Evolutionary conservation across 2,113 vertebrate genomes (phyloP).

Genomic region (Serranochromis macrocephalus): DNA sequence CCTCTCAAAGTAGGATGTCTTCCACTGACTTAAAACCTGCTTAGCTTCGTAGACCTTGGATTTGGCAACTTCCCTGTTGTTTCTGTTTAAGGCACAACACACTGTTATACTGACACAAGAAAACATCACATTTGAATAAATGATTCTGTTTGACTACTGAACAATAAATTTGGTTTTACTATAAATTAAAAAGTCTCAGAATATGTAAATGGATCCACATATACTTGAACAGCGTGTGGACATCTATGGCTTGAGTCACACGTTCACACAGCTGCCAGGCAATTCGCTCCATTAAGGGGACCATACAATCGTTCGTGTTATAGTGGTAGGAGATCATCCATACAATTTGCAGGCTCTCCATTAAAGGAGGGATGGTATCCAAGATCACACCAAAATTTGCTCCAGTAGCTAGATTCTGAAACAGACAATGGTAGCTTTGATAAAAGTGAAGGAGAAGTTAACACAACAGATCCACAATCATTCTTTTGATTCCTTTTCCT

Average conservation of each 20-base stretch:
- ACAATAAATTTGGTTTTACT: neutral
- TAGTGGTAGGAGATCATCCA: conserved; percentile 88
- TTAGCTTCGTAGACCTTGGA: conserved; percentile 74
- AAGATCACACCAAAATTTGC: conserved; percentile 69
- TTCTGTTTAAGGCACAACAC: conserved; percentile 59
- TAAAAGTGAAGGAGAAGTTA: neutral
- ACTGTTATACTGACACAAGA: neutral
- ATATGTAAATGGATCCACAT: conserved; percentile 11
- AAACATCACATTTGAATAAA: neutral
- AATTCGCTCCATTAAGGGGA: conserved; percentile 83
- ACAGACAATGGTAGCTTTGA: neutral
- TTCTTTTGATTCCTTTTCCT: neutral
- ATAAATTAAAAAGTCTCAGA: neutral
- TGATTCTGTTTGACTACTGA: neutral
- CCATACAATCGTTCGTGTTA: conserved; percentile 83
- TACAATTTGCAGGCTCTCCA: conserved; percentile 80
- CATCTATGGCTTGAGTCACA: conserved; percentile 71
- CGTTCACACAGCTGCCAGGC: conserved; percentile 84
- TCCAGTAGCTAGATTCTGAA: conserved; percentile 69
- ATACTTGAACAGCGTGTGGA: conserved; percentile 79
- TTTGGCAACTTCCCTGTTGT: conserved; percentile 71
- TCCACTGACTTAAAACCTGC: conserved; percentile 80
- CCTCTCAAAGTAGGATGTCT: conserved; percentile 78
- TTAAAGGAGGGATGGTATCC: conserved; percentile 80
- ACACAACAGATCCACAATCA: neutral